phyloP scores from a whole-genome alignment of 2,113 vertebrate species.

The Rhegmatorhina hoffmannsi region DNA sequence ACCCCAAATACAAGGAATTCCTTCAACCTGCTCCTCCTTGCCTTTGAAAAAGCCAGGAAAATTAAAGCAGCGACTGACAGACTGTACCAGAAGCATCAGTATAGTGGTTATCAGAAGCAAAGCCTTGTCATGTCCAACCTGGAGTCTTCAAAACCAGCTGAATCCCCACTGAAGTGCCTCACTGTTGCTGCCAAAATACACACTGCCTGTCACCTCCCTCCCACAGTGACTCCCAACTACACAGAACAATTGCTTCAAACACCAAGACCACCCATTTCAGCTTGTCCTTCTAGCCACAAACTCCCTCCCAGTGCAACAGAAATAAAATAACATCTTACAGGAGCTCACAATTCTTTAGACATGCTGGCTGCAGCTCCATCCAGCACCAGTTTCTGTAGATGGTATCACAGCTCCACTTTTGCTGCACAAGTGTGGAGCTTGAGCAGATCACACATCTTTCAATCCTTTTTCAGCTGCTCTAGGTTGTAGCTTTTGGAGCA shows the following conservation, averaged over 20 bases:
- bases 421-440: fast-evolving
- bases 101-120: background rate
- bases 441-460: background rate
- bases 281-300: background rate
- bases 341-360: background rate
- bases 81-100: background rate
- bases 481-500: background rate
- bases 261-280: background rate
- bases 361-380: background rate
- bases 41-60: background rate
- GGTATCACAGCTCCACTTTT: background rate
- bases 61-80: background rate
- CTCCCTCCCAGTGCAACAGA: background rate
- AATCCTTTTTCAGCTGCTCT: background rate
- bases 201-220: background rate
- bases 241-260: background rate
- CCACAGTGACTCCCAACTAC: background rate
- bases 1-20: background rate
- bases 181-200: background rate
- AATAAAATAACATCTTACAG: background rate
- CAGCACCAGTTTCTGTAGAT: background rate
- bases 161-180: background rate
- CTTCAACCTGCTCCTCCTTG: background rate
- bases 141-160: background rate
- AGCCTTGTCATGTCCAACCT: background rate